A percentile compares a stretch with the other conserved stretches of the same genome.
Conservation (phyloP, 2,113 vertebrate species). For the Propithecus coquereli region DNA sequence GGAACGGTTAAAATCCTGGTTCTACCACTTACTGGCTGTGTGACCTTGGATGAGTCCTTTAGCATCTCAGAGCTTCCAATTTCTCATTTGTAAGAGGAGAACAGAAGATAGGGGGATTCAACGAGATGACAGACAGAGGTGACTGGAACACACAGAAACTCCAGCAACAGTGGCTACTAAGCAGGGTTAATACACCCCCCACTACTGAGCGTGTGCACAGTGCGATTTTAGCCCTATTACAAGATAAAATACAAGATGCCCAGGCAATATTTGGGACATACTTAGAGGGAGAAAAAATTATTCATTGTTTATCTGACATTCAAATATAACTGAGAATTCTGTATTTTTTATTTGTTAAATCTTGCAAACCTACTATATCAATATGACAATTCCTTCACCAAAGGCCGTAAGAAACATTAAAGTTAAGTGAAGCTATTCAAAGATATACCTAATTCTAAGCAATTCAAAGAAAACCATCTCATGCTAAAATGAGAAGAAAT, state of each 20-base stretch:
- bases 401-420: slow-evolving; percentile 14
- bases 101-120: neutral
- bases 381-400: neutral
- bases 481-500: neutral
- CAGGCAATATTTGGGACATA: neutral
- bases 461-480: neutral
- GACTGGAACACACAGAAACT: neutral
- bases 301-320: neutral
- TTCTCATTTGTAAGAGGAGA: neutral
- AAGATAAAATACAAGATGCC: neutral
- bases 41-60: neutral
- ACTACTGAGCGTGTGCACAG: rapidly evolving
- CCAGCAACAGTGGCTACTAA: rapidly evolving
- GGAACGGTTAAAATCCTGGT: neutral
- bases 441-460: neutral
- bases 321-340: neutral
- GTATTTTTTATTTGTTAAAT: neutral
- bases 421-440: neutral
- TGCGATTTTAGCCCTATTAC: rapidly evolving
- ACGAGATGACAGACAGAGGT: neutral
- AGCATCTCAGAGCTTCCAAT: neutral
- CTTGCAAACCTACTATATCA: neutral
- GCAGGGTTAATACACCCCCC: rapidly evolving
- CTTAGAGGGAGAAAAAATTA: neutral
- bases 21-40: neutral